Percentiles rank a stretch among this genome's conserved stretches.
phyloP scores from a whole-genome alignment of 1,140 invertebrate species.

The Elymnias hypermnestra region DNA sequence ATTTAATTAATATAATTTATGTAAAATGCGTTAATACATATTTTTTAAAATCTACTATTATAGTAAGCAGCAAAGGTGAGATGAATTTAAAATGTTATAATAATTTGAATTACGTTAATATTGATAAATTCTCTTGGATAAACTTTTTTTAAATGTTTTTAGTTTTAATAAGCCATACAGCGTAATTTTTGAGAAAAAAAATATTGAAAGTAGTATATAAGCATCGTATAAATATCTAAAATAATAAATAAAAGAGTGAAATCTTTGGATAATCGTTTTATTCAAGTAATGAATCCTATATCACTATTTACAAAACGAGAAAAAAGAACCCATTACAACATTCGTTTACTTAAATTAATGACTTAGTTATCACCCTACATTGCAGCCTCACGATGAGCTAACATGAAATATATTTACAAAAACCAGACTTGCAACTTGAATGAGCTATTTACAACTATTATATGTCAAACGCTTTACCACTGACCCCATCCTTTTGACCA shows the following conservation, averaged over 20 bases:
- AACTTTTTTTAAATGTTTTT: too few species aligned
- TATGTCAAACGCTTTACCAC: constrained; percentile 26
- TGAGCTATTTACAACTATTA: constrained; percentile 16
- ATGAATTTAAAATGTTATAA: not conserved
- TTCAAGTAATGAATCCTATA: constrained; percentile 49
- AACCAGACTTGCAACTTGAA: constrained; percentile 33
- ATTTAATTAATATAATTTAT: too few species aligned
- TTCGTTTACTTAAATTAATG: constrained; percentile 61
- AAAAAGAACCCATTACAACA: constrained; percentile 29
- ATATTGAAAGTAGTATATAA: not conserved
- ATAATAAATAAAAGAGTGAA: constrained; percentile 30
- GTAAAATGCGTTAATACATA: too few species aligned
- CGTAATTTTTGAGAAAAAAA: not conserved
- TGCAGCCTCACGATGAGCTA: constrained; percentile 70
- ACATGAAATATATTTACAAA: constrained; percentile 54
- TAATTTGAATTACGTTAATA: not conserved
- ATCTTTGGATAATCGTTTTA: constrained; percentile 62
- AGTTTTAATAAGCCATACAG: not conserved
- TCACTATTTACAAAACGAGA: constrained; percentile 66
- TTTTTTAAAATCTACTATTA: too few species aligned
- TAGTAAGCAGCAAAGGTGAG: too few species aligned
- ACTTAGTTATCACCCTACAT: constrained; percentile 73
- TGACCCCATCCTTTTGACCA: constrained; percentile 25
- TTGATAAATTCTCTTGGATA: too few species aligned
- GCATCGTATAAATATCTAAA: not conserved